These are phyloP conservation scores for Aradophagus sp. DNA, from an alignment of 1,140 invertebrate genomes.

Conservation along the genomic window DNA sequence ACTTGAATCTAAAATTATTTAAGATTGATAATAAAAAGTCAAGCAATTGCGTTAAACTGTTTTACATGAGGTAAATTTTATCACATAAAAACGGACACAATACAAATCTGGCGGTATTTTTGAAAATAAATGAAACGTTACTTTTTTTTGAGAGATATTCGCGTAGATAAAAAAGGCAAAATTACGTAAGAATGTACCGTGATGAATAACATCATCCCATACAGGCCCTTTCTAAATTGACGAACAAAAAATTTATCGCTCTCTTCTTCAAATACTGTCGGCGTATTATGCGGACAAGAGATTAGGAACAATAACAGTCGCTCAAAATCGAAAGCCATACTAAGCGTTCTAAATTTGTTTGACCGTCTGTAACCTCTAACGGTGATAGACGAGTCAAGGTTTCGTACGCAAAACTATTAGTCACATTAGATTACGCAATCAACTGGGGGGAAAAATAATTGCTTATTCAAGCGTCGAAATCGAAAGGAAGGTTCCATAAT, in stretches of 20 bases:
- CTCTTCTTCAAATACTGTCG: constrained; percentile 2
- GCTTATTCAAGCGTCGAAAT: constrained; percentile 24
- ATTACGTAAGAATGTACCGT: no score
- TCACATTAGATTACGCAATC: constrained; percentile 42
- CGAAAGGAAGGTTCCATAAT: constrained; percentile 27
- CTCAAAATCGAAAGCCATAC: constrained; percentile 42
- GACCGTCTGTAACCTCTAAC: constrained; percentile 59
- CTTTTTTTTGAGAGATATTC: no score
- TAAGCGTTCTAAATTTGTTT: constrained; percentile 57
- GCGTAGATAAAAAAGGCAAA: no score
- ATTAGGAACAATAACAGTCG: constrained; percentile 44
- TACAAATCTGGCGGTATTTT: no score
- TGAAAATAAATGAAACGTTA: no score
- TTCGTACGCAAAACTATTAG: constrained; percentile 37
- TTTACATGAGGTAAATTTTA: no score
- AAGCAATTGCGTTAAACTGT: no score
- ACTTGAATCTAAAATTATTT: no score
- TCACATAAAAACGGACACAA: no score
- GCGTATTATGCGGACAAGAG: constrained; percentile 13
- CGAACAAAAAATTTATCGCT: background rate
- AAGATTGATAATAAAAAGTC: no score
- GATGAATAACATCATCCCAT: background rate
- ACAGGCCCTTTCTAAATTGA: constrained; percentile 1
- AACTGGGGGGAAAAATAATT: constrained; percentile 16
- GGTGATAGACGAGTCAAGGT: constrained; percentile 57